Percentiles rank a stretch among this genome's conserved stretches.
Evolutionary conservation across 2,888 invertebrate species (phyloP).

Genomic region (Lasioglossum villosulum): DNA sequence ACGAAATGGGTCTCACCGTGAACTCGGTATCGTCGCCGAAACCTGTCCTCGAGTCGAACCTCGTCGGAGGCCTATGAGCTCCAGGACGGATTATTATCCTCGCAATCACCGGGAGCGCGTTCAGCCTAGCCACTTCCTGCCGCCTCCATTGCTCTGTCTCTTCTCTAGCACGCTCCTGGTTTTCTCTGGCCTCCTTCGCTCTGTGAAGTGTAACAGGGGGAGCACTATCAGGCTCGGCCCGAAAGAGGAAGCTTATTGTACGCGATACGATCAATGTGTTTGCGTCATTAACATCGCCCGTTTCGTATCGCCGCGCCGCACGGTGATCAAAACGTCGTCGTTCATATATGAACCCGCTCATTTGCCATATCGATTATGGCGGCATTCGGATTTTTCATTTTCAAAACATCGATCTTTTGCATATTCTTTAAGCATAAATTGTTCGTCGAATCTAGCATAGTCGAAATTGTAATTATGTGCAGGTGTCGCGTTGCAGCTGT

Average conservation of each 20-base stretch:
- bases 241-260: slow-evolving; percentile 51
- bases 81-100: slow-evolving; percentile 73
- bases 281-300: slow-evolving; percentile 54
- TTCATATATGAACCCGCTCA: too few species aligned
- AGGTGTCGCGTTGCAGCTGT: too few species aligned
- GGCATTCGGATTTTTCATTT: too few species aligned
- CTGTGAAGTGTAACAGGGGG: slow-evolving; percentile 32
- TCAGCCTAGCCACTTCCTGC: slow-evolving; percentile 73
- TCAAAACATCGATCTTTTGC: too few species aligned
- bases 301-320: neutral
- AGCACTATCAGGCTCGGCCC: slow-evolving; percentile 29
- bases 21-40: slow-evolving; percentile 72
- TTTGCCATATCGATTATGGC: too few species aligned
- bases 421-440: too few species aligned
- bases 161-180: slow-evolving; percentile 41
- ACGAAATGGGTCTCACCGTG: slow-evolving; percentile 69
- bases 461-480: too few species aligned
- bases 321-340: neutral
- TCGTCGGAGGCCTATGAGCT: slow-evolving; percentile 15
- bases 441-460: too few species aligned
- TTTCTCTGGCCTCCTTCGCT: slow-evolving; percentile 31
- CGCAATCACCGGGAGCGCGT: slow-evolving; percentile 76
- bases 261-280: slow-evolving; percentile 32
- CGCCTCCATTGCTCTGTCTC: slow-evolving; percentile 57
- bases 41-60: slow-evolving; percentile 53